These are phyloP conservation scores for Ichneumoninae sp. DNA, from an alignment of 2,888 invertebrate genomes.

Conservation along the genomic window DNA sequence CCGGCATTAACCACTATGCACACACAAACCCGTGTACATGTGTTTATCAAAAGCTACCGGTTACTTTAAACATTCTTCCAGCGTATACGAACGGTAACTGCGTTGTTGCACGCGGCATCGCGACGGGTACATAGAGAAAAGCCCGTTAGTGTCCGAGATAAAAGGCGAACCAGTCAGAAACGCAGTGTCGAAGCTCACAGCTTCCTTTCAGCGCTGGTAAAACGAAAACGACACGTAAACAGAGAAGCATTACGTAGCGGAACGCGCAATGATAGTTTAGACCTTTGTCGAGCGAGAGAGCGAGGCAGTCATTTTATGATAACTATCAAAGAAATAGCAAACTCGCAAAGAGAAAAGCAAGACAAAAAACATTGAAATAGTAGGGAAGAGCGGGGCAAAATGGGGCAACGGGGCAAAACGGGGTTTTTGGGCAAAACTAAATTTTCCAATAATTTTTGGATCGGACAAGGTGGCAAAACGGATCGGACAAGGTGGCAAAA, in stretches of 20 bases:
- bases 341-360: background rate
- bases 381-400: too few species aligned
- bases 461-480: too few species aligned
- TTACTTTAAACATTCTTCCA: slow-evolving; percentile 33
- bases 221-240: background rate
- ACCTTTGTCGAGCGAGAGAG: background rate
- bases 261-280: background rate
- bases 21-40: background rate
- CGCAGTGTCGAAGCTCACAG: background rate
- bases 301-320: background rate
- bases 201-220: background rate
- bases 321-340: background rate
- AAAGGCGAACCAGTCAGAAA: slow-evolving; percentile 29
- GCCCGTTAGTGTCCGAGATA: slow-evolving; percentile 21
- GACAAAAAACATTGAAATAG: background rate
- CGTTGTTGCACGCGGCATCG: background rate
- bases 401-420: too few species aligned
- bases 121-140: background rate
- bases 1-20: background rate
- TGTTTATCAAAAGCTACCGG: slow-evolving; percentile 29
- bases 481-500: too few species aligned
- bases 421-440: too few species aligned
- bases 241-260: background rate
- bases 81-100: slow-evolving; percentile 6
- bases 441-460: too few species aligned